A percentile compares a stretch with the other conserved stretches of the same genome.
These are phyloP conservation scores for Cygnus olor DNA, from an alignment of 2,797 vertebrate genomes.

Conservation along the genomic window DNA sequence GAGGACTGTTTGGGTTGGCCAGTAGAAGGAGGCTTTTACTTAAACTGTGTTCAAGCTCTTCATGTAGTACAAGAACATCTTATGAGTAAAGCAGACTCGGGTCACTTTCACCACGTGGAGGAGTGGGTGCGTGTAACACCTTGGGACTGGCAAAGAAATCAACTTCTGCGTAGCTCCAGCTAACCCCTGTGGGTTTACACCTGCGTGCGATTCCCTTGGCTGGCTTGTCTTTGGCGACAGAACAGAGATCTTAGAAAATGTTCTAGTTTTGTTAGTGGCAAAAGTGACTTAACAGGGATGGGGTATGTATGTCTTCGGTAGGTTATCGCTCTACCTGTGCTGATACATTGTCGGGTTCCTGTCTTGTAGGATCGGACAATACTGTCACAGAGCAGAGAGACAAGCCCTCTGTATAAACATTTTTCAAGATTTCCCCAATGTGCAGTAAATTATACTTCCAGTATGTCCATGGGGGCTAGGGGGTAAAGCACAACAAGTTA, in stretches of 20 bases:
- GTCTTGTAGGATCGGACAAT: neutral
- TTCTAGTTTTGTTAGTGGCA: neutral
- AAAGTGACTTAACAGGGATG: neutral
- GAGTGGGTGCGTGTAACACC: neutral
- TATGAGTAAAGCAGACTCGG: neutral
- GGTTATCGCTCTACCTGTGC: neutral
- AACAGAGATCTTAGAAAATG: neutral
- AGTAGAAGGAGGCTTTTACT: neutral
- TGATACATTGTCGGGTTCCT: neutral
- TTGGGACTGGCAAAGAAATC: neutral
- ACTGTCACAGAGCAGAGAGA: neutral
- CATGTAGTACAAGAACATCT: rapidly evolving
- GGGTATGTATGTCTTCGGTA: neutral
- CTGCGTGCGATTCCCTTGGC: neutral
- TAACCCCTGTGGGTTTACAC: neutral
- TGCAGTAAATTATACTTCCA: slow-evolving; percentile 8
- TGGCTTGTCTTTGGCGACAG: slow-evolving; percentile 5
- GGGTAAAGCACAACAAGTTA: neutral
- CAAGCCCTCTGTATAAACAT: neutral
- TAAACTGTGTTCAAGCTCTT: neutral
- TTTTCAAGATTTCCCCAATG: neutral
- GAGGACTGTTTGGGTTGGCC: neutral
- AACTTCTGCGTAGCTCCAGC: neutral
- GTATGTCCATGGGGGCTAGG: neutral
- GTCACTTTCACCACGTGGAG: neutral